Evolutionary conservation across 1,140 invertebrate genomes (phyloP).

Genomic region (Pseudomyrmex flavicornis): DNA sequence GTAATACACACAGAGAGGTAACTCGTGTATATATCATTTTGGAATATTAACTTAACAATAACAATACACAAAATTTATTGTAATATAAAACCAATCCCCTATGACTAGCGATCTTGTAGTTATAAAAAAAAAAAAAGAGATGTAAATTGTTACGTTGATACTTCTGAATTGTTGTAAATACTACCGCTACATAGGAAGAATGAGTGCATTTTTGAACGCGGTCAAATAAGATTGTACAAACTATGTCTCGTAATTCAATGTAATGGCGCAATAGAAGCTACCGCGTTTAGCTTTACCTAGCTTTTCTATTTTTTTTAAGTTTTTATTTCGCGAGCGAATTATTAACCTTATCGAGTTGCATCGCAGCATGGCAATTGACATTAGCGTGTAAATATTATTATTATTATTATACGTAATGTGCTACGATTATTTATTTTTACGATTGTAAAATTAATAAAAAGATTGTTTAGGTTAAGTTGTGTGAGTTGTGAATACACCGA

Average conservation of each 20-base stretch:
- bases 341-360: constrained; percentile 14
- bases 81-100: too few species aligned
- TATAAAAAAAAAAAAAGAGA: background rate
- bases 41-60: too few species aligned
- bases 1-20: background rate
- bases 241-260: background rate
- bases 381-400: constrained; percentile 25
- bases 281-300: background rate
- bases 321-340: constrained; percentile 12
- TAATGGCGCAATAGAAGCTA: background rate
- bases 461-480: constrained; percentile 22
- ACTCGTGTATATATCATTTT: too few species aligned
- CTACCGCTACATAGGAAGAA: constrained; percentile 35
- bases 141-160: constrained; percentile 5
- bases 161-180: constrained; percentile 46
- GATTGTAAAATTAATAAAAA: constrained; percentile 28
- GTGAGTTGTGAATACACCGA: constrained; percentile 17
- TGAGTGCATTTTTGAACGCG: constrained; percentile 27
- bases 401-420: constrained; percentile 1
- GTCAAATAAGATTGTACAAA: constrained; percentile 40
- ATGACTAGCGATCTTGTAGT: too few species aligned
- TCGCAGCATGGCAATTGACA: constrained; percentile 8
- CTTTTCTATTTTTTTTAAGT: background rate
- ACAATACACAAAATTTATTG: too few species aligned
- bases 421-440: constrained; percentile 54